Percentiles rank a stretch among this genome's conserved stretches.
These are phyloP conservation scores for Prosopocoilus inquinatus DNA, from an alignment of 2,888 invertebrate genomes.

Conservation along the genomic window DNA sequence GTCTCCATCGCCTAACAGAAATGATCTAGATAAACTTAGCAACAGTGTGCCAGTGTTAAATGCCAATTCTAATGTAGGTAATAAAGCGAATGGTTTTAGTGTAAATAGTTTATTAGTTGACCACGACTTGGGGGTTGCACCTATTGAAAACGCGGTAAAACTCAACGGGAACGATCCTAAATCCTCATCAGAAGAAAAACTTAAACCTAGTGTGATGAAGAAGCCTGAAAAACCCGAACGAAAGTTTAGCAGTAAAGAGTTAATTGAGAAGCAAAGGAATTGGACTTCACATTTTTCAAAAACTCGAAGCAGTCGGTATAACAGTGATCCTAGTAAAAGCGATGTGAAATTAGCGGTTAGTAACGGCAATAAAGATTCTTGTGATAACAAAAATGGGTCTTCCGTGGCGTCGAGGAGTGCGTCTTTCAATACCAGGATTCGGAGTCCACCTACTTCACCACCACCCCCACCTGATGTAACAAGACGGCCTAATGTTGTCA, in stretches of 20 bases:
- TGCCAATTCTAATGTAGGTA: slow-evolving; percentile 34
- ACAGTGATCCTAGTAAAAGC: slow-evolving; percentile 64
- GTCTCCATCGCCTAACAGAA: slow-evolving; percentile 51
- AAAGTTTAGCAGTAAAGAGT: slow-evolving; percentile 77
- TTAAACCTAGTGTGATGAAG: slow-evolving; percentile 42
- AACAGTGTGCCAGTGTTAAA: slow-evolving; percentile 55
- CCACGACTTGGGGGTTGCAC: slow-evolving; percentile 24
- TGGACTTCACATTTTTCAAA: slow-evolving; percentile 91
- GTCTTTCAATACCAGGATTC: slow-evolving; percentile 55
- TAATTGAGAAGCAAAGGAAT: slow-evolving; percentile 87
- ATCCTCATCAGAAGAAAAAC: slow-evolving; percentile 31
- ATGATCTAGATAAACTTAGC: slow-evolving; percentile 33
- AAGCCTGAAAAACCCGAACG: slow-evolving; percentile 84
- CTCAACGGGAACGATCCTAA: slow-evolving; percentile 26
- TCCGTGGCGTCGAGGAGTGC: slow-evolving; percentile 55
- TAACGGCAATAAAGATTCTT: slow-evolving; percentile 38
- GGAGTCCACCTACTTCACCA: slow-evolving; percentile 51
- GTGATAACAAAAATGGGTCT: slow-evolving; percentile 29
- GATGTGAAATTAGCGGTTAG: slow-evolving; percentile 55
- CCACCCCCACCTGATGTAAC: slow-evolving; percentile 51
- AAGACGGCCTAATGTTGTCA: slow-evolving; percentile 39
- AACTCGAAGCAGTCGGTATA: slow-evolving; percentile 61
- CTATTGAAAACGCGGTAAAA: slow-evolving; percentile 24
- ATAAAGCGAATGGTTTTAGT: slow-evolving; percentile 38
- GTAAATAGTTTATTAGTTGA: slow-evolving; percentile 26